Percentiles rank a stretch among this genome's conserved stretches.
These are phyloP conservation scores for Rhynchopsitta pachyrhyncha DNA, from an alignment of 2,113 vertebrate species.

Conservation along the genomic window DNA sequence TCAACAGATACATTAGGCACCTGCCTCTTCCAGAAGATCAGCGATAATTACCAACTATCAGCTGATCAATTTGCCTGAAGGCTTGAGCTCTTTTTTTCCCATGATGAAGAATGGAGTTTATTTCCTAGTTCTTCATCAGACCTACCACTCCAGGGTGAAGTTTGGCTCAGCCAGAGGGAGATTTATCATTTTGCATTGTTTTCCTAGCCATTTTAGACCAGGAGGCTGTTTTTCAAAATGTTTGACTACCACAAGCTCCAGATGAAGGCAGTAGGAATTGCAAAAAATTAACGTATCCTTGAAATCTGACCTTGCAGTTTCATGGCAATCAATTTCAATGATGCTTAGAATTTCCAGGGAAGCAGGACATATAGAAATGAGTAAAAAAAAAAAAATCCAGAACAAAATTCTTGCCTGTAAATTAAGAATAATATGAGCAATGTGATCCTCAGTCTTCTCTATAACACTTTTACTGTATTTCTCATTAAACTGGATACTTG, in stretches of 20 bases:
- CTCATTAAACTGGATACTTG: not conserved
- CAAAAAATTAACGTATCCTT: not conserved
- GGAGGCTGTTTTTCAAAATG: not conserved
- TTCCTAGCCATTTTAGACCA: not conserved
- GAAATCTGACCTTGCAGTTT: not conserved
- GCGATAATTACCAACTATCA: not conserved
- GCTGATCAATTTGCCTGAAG: not conserved
- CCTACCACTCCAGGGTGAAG: not conserved
- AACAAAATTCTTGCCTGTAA: not conserved
- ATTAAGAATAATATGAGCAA: not conserved
- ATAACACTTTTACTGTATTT: not conserved
- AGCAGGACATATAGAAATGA: not conserved
- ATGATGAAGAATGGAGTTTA: not conserved
- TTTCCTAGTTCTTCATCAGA: not conserved
- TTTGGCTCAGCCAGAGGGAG: not conserved
- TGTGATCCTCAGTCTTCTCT: not conserved
- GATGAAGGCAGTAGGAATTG: not conserved
- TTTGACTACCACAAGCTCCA: not conserved
- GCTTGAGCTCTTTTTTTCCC: not conserved
- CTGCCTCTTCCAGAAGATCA: not conserved
- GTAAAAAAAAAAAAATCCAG: not conserved
- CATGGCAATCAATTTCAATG: not conserved
- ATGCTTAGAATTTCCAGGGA: not conserved
- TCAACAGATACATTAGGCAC: not conserved
- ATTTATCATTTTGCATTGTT: not conserved